Conservation (phyloP, 2,888 invertebrate genomes). For the Ophion costatus region DNA sequence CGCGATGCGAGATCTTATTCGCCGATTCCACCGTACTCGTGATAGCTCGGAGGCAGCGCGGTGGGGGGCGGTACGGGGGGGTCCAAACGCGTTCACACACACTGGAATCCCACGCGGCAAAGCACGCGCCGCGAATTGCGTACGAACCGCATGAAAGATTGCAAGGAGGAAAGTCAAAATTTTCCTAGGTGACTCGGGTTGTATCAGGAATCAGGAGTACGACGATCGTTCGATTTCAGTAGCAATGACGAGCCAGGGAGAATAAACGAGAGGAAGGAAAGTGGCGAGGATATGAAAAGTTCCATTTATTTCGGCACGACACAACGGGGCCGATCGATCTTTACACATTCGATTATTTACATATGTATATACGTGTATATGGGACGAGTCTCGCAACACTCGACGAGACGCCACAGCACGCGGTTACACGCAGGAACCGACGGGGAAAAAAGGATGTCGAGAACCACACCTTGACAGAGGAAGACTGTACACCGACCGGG, state of each 20-base stretch:
- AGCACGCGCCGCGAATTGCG: neutral
- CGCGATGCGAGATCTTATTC: neutral
- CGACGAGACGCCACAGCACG: neutral
- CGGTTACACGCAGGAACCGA: neutral
- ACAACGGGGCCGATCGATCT: slow-evolving; percentile 9
- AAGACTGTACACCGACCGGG: slow-evolving; percentile 66
- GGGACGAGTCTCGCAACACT: slow-evolving; percentile 1
- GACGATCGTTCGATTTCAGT: neutral
- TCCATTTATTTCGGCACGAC: slow-evolving; percentile 6
- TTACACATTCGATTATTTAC: neutral
- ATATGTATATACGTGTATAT: neutral
- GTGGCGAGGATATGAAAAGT: neutral
- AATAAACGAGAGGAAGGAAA: neutral
- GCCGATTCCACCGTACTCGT: neutral
- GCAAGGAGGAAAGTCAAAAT: neutral
- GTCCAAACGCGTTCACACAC: neutral
- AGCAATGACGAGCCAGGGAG: neutral
- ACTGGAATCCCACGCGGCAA: neutral
- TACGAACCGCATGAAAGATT: neutral
- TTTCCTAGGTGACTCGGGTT: too few species aligned
- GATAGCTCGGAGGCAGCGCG: neutral
- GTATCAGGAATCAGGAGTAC: too few species aligned
- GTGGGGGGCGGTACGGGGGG: neutral
- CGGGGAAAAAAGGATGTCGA: slow-evolving; percentile 53
- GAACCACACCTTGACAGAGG: slow-evolving; percentile 81